phyloP scores from a whole-genome alignment of 2,888 invertebrate genomes.

The Cataglyphis livida region DNA sequence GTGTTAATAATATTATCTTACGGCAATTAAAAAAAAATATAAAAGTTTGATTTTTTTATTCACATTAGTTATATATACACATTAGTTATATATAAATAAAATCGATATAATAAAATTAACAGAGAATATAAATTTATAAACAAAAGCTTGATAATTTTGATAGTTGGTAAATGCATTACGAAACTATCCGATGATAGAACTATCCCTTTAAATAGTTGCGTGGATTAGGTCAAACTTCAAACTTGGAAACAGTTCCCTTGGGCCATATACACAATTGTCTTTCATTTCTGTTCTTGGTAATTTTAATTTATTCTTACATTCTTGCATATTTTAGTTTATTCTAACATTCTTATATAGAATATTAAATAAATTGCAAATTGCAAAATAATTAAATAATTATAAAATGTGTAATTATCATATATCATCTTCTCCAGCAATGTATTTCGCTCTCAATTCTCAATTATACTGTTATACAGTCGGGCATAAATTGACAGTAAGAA shows the following conservation, averaged over 20 bases:
- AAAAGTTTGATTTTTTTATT: neutral
- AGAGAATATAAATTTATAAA: neutral
- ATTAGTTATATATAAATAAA: conserved; percentile 1
- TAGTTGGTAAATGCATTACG: neutral
- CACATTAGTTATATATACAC: neutral
- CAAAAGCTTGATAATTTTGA: neutral
- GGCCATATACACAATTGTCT: neutral
- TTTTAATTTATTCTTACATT: neutral
- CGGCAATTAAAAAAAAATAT: neutral
- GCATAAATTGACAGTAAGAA: conserved; percentile 7
- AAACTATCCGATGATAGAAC: neutral
- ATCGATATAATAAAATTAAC: neutral
- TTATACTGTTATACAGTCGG: neutral
- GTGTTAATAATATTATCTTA: no score
- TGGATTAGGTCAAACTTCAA: conserved; percentile 39
- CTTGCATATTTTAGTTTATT: neutral
- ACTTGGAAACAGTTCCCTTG: conserved; percentile 18
- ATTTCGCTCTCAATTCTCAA: neutral
- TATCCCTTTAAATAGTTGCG: conserved; percentile 39
- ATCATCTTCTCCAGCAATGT: conserved; percentile 22
- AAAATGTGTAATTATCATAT: neutral
- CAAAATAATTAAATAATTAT: conserved; percentile 2
- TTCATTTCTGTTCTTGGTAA: neutral
- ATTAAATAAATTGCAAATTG: neutral
- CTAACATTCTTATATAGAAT: neutral